Evolutionary conservation across 2,888 invertebrate species (phyloP), one percentile per base, ranked within the genome.

Genomic region (Cryptocephalus moraei): DNA sequence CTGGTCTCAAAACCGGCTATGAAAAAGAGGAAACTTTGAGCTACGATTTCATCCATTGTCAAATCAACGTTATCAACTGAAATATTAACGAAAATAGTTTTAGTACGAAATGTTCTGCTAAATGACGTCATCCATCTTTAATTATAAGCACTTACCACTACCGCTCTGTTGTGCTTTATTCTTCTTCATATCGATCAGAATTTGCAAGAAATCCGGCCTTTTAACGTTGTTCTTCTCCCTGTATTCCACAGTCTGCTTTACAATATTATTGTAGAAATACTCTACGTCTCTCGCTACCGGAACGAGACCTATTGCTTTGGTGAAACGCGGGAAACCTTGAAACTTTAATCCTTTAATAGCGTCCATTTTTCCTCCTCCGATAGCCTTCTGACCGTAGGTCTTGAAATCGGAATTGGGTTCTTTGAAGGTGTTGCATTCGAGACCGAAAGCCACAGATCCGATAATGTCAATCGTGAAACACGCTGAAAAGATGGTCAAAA

Each of bases 391-490:
- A 4, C 59, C 59, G 46, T 50, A 53, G 34, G 44, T 40, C 33
- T 54, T 48, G 61, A 79, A 78, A 10, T 49, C 52, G 6, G 75
- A 73, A 49, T 75, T 64, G 0, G 73, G 65, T 58, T 75, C 70
- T 42, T 70, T 69, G 44, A 79, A 74, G 13, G 75, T 73, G 54
- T 79, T 75, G 50, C 74, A 75, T 49, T 78, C 75, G 6, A 79
- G 66, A 33, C 79, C 79, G 58, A 79, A 80, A 9, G 77, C 78
- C 45, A 77, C 74, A 47, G 73, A 74, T 0, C 54, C 55, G 12
- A 56, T 54, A 8, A 56, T 46, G 40, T 56, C 56, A 4, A 52
- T 55, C 3, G 52, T 44, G 40, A 46, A 54, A 31, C 48, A 43
- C 2, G 49, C 51, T 53, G 32, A 34, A 47, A 52, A 45, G 2